Evolutionary conservation across 2,888 invertebrate genomes (phyloP).

Genomic region (Rhagium mordax): DNA sequence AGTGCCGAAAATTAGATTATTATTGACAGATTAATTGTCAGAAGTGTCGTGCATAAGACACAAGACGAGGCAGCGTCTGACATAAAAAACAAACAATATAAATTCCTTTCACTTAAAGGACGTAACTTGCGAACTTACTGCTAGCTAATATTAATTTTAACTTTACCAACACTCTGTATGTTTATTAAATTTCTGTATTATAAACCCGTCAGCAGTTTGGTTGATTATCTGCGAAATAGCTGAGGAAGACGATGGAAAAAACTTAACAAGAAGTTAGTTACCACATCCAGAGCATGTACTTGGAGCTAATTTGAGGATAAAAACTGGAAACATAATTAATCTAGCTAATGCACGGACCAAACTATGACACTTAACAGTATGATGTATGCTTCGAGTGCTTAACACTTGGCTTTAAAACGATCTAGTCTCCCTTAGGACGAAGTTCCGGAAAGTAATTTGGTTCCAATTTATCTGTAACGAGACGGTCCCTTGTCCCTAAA

Average conservation of each 20-base stretch:
- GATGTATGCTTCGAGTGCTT: slow-evolving; percentile 44
- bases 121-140: too few relatives aligned
- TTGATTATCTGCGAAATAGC: background rate
- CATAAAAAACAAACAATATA: too few relatives aligned
- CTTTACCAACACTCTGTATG: too few relatives aligned
- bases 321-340: slow-evolving; percentile 28
- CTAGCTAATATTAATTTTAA: too few relatives aligned
- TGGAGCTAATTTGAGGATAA: background rate
- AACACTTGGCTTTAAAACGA: slow-evolving; percentile 45
- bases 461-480: slow-evolving; percentile 43
- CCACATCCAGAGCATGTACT: background rate
- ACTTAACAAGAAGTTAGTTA: background rate
- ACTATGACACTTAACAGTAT: slow-evolving; percentile 39
- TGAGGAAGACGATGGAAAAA: background rate
- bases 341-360: slow-evolving; percentile 40
- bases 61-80: too few relatives aligned
- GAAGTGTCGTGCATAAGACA: too few relatives aligned
- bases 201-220: too few relatives aligned
- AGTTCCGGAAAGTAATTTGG: slow-evolving; percentile 49
- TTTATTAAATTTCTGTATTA: too few relatives aligned
- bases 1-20: too few relatives aligned
- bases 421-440: slow-evolving; percentile 37
- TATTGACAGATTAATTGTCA: too few relatives aligned
- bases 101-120: too few relatives aligned
- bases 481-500: slow-evolving; percentile 53